These are phyloP conservation scores for Mormyrops attenuatus DNA, from an alignment of 2,797 vertebrate genomes.

Conservation along the genomic window DNA sequence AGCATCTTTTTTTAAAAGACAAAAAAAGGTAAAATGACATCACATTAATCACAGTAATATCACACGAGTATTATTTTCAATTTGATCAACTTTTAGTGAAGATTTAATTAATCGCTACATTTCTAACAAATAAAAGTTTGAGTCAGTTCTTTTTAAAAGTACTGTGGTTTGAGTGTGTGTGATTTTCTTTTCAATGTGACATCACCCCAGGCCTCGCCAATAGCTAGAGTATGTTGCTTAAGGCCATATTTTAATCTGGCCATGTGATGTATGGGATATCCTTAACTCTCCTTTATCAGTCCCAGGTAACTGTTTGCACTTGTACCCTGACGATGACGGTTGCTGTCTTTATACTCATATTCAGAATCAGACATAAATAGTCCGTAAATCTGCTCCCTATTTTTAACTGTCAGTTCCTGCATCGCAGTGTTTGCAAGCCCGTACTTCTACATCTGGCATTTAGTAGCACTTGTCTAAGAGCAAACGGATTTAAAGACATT, in stretches of 20 bases:
- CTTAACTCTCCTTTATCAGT: conserved; percentile 58
- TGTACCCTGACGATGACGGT: background rate
- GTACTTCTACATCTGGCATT: background rate
- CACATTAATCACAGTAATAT: background rate
- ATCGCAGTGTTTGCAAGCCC: background rate
- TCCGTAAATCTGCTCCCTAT: background rate
- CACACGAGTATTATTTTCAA: background rate
- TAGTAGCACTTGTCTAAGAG: background rate
- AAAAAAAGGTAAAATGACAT: background rate
- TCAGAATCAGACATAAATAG: background rate
- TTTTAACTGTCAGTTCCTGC: background rate
- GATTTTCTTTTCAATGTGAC: background rate
- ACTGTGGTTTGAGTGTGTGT: background rate
- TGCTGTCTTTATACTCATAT: background rate
- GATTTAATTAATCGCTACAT: background rate
- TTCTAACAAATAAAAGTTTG: background rate
- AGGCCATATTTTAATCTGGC: background rate
- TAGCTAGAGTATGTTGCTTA: background rate
- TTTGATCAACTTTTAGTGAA: background rate
- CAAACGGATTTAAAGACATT: background rate
- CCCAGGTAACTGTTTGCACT: conserved; percentile 56
- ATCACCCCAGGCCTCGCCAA: background rate
- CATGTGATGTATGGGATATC: conserved; percentile 29
- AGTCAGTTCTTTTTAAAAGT: background rate
- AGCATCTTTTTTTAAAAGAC: background rate